phyloP scores from a whole-genome alignment of 2,888 invertebrate genomes.

The Malacosoma neustria region DNA sequence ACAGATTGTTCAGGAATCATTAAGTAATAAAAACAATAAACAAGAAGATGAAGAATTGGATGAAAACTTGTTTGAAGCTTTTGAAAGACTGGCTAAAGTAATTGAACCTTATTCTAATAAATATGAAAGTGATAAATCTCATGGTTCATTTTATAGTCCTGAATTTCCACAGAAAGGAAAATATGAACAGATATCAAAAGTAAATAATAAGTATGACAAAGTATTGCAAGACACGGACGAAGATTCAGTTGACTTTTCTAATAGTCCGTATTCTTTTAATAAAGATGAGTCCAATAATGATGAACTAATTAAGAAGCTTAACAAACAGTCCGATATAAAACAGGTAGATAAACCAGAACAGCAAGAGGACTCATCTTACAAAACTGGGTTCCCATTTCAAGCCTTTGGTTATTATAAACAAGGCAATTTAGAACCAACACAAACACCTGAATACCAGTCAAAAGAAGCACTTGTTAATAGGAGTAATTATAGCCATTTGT shows the following conservation, averaged over 20 bases:
- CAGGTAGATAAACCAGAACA: not conserved
- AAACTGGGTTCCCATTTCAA: conserved; percentile 15
- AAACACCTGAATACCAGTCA: conserved; percentile 18
- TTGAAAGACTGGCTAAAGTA: conserved; percentile 32
- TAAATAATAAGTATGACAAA: not conserved
- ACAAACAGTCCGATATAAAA: not conserved
- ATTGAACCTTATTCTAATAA: conserved; percentile 24
- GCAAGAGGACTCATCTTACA: conserved; percentile 11
- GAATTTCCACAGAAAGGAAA: conserved; percentile 1
- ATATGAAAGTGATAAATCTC: conserved; percentile 22
- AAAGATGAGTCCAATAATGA: not conserved
- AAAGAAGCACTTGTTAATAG: conserved; percentile 19
- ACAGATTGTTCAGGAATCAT: not conserved
- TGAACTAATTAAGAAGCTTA: not conserved
- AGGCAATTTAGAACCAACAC: conserved; percentile 7
- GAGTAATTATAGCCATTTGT: conserved; percentile 19
- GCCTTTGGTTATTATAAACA: not conserved
- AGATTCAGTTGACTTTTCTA: not conserved
- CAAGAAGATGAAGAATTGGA: conserved; percentile 9
- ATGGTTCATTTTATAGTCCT: conserved; percentile 21
- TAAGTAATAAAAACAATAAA: not conserved
- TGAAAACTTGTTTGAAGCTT: conserved; percentile 25
- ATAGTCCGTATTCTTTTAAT: not conserved
- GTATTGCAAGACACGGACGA: not conserved
- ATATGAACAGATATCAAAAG: not conserved